A percentile compares a stretch with the other conserved stretches of the same genome.
Evolutionary conservation across 2,797 vertebrate species (phyloP).

Genomic region (Centropyge bicolor): DNA sequence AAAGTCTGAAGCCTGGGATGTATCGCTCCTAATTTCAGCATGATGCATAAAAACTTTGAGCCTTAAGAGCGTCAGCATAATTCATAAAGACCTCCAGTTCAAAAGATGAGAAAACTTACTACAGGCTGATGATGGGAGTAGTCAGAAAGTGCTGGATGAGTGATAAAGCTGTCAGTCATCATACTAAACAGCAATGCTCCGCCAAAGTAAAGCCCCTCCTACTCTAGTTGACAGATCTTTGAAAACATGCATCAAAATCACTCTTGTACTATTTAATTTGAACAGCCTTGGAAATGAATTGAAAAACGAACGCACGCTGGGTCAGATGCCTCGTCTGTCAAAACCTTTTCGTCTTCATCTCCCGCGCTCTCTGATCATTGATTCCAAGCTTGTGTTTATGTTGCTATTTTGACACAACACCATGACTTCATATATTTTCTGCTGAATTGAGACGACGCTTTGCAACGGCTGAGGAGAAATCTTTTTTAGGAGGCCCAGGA

Average conservation of each 20-base stretch:
- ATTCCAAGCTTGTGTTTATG: slow-evolving; percentile 5
- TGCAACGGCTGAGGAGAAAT: slow-evolving; percentile 32
- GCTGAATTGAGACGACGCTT: slow-evolving; percentile 18
- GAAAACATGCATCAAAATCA: background rate
- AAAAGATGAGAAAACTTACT: slow-evolving; percentile 49
- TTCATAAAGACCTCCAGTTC: slow-evolving; percentile 63
- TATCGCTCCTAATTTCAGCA: slow-evolving; percentile 55
- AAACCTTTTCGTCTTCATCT: background rate
- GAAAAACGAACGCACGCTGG: background rate
- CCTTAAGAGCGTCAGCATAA: slow-evolving; percentile 62
- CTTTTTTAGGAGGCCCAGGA: slow-evolving; percentile 29
- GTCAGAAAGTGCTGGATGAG: slow-evolving; percentile 6
- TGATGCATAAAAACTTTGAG: slow-evolving; percentile 51
- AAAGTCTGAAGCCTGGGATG: slow-evolving; percentile 44
- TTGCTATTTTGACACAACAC: slow-evolving; percentile 17
- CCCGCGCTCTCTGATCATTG: slow-evolving; percentile 1
- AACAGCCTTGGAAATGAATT: background rate
- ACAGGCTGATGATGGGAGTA: slow-evolving; percentile 22
- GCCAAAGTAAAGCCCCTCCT: background rate
- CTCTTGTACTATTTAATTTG: background rate
- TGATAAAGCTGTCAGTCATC: slow-evolving; percentile 7
- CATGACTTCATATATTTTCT: slow-evolving; percentile 6
- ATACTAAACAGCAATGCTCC: slow-evolving; percentile 9
- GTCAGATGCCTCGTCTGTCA: background rate
- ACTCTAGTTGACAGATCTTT: background rate